A percentile compares a stretch with the other conserved stretches of the same genome.
phyloP scores from a whole-genome alignment of 2,888 invertebrate genomes.

The Synanthedon myopaeformis region DNA sequence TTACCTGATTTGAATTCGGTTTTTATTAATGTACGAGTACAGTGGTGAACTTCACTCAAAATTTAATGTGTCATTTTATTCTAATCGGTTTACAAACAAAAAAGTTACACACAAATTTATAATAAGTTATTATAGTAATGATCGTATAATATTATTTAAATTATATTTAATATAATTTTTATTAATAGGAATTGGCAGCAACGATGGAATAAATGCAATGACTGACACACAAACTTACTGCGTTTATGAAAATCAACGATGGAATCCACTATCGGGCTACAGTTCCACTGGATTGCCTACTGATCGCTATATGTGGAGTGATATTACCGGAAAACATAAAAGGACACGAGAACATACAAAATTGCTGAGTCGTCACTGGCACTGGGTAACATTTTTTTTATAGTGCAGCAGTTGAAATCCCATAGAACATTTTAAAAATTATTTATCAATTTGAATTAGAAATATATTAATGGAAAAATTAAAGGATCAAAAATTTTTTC shows the following conservation, averaged over 20 bases:
- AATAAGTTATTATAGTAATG: background rate
- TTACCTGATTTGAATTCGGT: too few relatives aligned
- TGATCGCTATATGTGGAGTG: conserved; percentile 93
- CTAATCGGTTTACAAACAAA: too few relatives aligned
- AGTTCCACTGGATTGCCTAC: conserved; percentile 88
- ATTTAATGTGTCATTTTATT: too few relatives aligned
- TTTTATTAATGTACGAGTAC: too few relatives aligned
- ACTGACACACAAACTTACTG: conserved; percentile 87
- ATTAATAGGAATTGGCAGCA: conserved; percentile 43
- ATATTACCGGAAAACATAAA: conserved; percentile 84
- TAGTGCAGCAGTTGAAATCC: background rate
- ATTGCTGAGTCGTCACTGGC: conserved; percentile 87
- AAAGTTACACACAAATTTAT: background rate
- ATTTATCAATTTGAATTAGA: conserved; percentile 1
- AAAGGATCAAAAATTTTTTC: too few relatives aligned
- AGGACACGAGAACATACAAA: conserved; percentile 88
- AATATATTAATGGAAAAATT: too few relatives aligned
- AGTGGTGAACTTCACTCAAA: too few relatives aligned
- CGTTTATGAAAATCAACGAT: conserved; percentile 94
- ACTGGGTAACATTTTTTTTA: conserved; percentile 74
- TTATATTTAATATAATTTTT: background rate
- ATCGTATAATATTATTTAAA: background rate
- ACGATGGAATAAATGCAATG: conserved; percentile 75
- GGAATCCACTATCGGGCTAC: conserved; percentile 93
- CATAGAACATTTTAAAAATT: background rate